Conservation (phyloP, 1,140 invertebrate species). For the Brachionus manjavacas region DNA sequence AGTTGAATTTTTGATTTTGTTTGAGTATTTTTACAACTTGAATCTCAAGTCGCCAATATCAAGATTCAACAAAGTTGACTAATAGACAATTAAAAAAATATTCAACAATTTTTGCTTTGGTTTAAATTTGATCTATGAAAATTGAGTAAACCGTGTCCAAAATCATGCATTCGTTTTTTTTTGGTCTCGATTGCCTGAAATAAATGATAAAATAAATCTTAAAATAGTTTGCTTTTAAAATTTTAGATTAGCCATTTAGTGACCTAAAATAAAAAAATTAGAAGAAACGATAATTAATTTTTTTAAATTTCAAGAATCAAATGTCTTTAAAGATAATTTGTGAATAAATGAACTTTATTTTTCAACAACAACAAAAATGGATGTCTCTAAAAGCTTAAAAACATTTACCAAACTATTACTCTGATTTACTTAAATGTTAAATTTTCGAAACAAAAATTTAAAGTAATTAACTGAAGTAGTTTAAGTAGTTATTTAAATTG, state of each 20-base stretch:
- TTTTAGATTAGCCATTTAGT: background rate
- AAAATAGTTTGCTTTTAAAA: background rate
- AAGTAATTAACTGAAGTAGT: too few relatives aligned
- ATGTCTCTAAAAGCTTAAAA: too few relatives aligned
- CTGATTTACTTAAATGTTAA: too few relatives aligned
- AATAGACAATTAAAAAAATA: background rate
- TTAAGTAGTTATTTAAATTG: too few relatives aligned
- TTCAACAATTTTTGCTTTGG: background rate
- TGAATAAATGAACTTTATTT: background rate
- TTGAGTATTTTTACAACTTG: background rate
- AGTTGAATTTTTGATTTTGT: too few relatives aligned
- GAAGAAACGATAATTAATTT: background rate
- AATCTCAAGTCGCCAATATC: background rate
- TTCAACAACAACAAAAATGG: too few relatives aligned
- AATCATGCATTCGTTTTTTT: background rate
- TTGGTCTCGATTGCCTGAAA: background rate
- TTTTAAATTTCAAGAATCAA: background rate
- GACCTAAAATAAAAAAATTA: background rate
- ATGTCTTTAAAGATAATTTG: background rate
- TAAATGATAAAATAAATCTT: background rate
- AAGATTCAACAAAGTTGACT: background rate
- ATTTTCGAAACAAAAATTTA: too few relatives aligned
- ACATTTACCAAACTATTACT: too few relatives aligned
- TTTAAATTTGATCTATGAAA: background rate
- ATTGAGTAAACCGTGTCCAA: background rate